Evolutionary conservation across 1,140 invertebrate species (phyloP), one percentile per base, ranked within the genome.

Genomic region (Ephestia elutella): DNA sequence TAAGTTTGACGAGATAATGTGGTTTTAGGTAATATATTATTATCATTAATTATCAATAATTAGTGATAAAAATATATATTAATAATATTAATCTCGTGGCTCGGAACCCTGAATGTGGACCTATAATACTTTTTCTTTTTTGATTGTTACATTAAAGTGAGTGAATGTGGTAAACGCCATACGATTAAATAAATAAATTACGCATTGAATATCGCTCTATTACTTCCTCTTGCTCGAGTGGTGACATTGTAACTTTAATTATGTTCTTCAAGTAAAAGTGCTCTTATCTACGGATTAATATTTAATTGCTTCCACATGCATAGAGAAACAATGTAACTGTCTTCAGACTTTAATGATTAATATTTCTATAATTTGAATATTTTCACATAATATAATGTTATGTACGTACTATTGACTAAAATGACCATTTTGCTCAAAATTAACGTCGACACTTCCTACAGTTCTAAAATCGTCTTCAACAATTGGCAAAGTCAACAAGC

Each of bases 401-500:
- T 15, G 10, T 49, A 54, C 58, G 9, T 60, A 60, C 58, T 25
- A 38, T 49, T 60, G 11, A 25, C 9, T 18, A 54, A 50, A 54
- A 54, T 35, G 10, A 35, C 32, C 59, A 71, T 71, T 56, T 60
- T 59, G 28, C 60, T 59, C 57, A 62, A 57, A 58, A 62, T 58
- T 56, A 63, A 64, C 54, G 57, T 55, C 56, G 49, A 54, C 51
- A 44, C 38, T n/a, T 44, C 13, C 59, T 68, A 56, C 56, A 53
- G 18, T 54, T 66, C 35, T 63, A 59, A 68, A 63, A 64, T 59
- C 63, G 60, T 48, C 55, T 51, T 63, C 63, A 57, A 50, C 60
- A 67, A 75, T 70, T 73, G 68, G 62, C 71, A 74, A 70, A 78
- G 73, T 74, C 75, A 80, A 84, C 76, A 78, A 75, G 82, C 62